Evolutionary conservation across 2,797 vertebrate genomes (phyloP).

Genomic region (Sciurus carolinensis): DNA sequence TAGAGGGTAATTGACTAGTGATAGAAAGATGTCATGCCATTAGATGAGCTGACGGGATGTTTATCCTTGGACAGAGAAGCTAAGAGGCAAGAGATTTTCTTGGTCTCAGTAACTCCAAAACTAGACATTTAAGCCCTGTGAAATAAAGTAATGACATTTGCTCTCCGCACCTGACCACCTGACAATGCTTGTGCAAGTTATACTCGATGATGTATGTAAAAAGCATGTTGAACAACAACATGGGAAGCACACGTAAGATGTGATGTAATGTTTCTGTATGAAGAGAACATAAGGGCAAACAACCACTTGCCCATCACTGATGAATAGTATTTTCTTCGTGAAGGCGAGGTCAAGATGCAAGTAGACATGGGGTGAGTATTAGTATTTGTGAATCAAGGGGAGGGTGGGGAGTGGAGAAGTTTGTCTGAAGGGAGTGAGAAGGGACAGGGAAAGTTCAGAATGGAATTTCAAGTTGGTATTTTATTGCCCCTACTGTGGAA

Average conservation of each 20-base stretch:
- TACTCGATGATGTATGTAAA: not conserved
- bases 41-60: not conserved
- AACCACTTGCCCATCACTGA: not conserved
- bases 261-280: not conserved
- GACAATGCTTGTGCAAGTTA: not conserved
- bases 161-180: not conserved
- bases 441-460: not conserved
- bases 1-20: not conserved
- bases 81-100: not conserved
- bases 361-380: not conserved
- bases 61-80: not conserved
- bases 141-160: not conserved
- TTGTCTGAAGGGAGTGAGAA: not conserved
- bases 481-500: not conserved
- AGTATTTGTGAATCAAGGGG: not conserved
- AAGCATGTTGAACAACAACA: not conserved
- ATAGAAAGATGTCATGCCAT: not conserved
- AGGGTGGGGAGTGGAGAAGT: not conserved
- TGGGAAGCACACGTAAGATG: not conserved
- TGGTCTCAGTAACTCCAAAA: not conserved
- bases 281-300: not conserved
- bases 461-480: not conserved
- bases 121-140: not conserved
- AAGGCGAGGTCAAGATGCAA: not conserved
- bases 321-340: not conserved